Evolutionary conservation across 1,140 invertebrate species (phyloP).

Genomic region (Cherax quadricarinatus): DNA sequence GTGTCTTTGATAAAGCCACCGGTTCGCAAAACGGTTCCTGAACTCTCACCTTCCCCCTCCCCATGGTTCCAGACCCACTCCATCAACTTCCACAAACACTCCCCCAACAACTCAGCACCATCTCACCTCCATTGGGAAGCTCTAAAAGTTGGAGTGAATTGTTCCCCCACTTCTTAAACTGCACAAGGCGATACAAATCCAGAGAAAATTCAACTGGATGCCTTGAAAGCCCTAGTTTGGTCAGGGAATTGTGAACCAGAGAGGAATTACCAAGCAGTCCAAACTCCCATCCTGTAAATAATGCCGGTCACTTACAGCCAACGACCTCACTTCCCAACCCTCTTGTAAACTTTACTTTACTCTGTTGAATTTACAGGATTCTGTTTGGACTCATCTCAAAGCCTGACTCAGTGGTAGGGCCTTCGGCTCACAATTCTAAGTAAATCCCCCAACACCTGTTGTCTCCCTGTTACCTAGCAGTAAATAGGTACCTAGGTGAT

Average conservation of each 20-base stretch:
- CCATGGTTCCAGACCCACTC: background rate
- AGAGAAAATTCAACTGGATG: background rate
- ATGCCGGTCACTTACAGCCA: background rate
- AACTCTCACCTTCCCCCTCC: too few relatives aligned
- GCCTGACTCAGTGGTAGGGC: too few relatives aligned
- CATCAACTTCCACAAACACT: background rate
- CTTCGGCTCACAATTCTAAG: too few relatives aligned
- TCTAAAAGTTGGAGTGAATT: background rate
- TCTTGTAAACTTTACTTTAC: too few relatives aligned
- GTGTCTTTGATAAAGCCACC: too few relatives aligned
- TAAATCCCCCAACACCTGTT: too few relatives aligned
- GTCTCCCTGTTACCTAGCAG: too few relatives aligned
- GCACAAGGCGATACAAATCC: background rate
- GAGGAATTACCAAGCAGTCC: background rate
- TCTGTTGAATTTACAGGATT: too few relatives aligned
- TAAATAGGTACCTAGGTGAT: too few relatives aligned
- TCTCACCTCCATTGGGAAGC: background rate
- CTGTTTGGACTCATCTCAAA: too few relatives aligned
- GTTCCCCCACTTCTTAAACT: constrained; percentile 11
- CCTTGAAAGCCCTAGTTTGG: constrained; percentile 1
- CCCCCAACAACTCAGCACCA: background rate
- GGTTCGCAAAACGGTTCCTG: too few relatives aligned
- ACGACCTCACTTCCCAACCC: too few relatives aligned
- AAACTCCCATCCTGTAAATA: background rate
- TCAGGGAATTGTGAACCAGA: background rate